These are phyloP conservation scores for Hypomecis atomaria DNA, from an alignment of 2,888 invertebrate species.

Conservation along the genomic window DNA sequence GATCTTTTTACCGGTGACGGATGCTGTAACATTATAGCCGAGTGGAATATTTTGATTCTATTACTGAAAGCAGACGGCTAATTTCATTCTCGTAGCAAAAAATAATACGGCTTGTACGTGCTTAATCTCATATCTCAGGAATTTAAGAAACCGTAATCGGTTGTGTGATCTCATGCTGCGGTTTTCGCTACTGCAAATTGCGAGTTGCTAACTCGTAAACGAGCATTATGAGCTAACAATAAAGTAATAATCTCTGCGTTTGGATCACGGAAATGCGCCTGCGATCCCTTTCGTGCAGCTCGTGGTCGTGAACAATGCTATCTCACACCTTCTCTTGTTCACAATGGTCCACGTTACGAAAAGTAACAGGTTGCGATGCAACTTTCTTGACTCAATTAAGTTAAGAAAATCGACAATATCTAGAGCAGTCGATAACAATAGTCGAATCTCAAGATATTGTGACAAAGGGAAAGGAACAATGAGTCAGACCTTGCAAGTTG, in stretches of 20 bases:
- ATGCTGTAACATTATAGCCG: slow-evolving; percentile 59
- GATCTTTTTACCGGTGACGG: slow-evolving; percentile 68
- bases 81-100: slow-evolving; percentile 44
- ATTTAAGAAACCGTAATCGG: slow-evolving; percentile 29
- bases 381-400: slow-evolving; percentile 16
- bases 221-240: slow-evolving; percentile 37
- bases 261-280: slow-evolving; percentile 56
- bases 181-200: slow-evolving; percentile 32
- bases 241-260: slow-evolving; percentile 33
- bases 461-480: slow-evolving; percentile 40
- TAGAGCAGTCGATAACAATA: slow-evolving; percentile 4
- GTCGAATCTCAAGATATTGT: slow-evolving; percentile 15
- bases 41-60: slow-evolving; percentile 37
- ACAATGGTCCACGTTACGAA: slow-evolving; percentile 37
- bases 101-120: slow-evolving; percentile 39
- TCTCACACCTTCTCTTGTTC: slow-evolving; percentile 49
- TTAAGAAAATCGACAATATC: slow-evolving; percentile 18
- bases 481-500: slow-evolving; percentile 17
- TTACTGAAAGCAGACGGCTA: slow-evolving; percentile 37
- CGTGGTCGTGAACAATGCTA: slow-evolving; percentile 62
- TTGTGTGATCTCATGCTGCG: slow-evolving; percentile 31
- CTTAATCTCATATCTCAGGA: slow-evolving; percentile 43
- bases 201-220: slow-evolving; percentile 32
- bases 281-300: slow-evolving; percentile 49
- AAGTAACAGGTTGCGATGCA: slow-evolving; percentile 1